phyloP scores from a whole-genome alignment of 2,797 vertebrate species.

The Syngnathus acus region DNA sequence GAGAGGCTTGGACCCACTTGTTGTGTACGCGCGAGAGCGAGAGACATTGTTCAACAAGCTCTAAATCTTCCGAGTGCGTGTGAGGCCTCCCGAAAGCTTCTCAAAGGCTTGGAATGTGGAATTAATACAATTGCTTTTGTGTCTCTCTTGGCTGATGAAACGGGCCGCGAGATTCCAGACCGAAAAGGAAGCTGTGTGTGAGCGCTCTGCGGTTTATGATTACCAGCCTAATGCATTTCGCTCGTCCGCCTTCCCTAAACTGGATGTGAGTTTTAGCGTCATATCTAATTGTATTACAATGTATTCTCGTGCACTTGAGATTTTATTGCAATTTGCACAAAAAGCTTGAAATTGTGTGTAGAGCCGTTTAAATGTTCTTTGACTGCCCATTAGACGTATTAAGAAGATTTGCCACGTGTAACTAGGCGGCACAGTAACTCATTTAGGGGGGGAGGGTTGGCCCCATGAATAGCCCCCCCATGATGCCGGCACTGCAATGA shows the following conservation, averaged over 20 bases:
- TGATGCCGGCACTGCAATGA: neutral
- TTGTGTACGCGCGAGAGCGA: slow-evolving; percentile 23
- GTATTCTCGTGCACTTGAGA: neutral
- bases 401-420: too few relatives aligned
- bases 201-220: too few relatives aligned
- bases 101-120: slow-evolving; percentile 50
- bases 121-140: slow-evolving; percentile 71
- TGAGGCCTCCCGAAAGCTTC: slow-evolving; percentile 41
- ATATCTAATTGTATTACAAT: neutral
- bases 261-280: neutral
- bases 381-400: too few relatives aligned
- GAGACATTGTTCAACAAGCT: slow-evolving; percentile 59
- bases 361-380: too few relatives aligned
- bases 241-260: neutral
- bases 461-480: neutral
- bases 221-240: neutral
- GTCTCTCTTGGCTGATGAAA: slow-evolving; percentile 63
- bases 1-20: slow-evolving; percentile 63
- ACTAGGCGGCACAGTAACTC: too few relatives aligned
- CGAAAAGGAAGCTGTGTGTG: slow-evolving; percentile 25
- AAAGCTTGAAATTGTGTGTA: too few relatives aligned
- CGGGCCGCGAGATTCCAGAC: slow-evolving; percentile 51
- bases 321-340: neutral
- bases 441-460: neutral
- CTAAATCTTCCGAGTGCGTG: slow-evolving; percentile 38